A percentile compares a stretch with the other conserved stretches of the same genome.
phyloP scores from a whole-genome alignment of 2,888 invertebrate species.

The Busseola fusca region DNA sequence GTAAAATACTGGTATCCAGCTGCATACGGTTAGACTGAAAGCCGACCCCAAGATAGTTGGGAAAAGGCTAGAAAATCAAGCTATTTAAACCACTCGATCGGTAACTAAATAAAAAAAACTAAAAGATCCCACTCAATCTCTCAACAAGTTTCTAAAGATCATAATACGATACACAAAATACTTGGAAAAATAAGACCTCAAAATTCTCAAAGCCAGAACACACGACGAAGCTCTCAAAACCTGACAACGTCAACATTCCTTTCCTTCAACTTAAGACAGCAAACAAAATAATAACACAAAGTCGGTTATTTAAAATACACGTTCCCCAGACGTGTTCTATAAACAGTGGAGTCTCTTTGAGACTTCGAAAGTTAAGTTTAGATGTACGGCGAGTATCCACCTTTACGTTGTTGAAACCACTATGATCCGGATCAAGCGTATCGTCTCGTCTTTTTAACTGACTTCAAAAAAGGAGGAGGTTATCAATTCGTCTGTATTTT shows the following conservation, averaged over 20 bases:
- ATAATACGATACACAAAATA: neutral
- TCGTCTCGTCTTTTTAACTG: no score
- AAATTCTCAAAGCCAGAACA: constrained; percentile 15
- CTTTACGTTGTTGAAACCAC: no score
- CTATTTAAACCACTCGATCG: no score
- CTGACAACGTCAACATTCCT: constrained; percentile 17
- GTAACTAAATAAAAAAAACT: no score
- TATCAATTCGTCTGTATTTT: no score
- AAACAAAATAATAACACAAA: constrained; percentile 43
- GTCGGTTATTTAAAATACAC: constrained; percentile 38
- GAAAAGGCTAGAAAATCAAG: no score
- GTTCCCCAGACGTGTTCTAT: constrained; percentile 27
- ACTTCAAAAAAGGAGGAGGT: no score
- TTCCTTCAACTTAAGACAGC: constrained; percentile 30
- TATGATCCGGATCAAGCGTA: no score
- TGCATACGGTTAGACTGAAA: no score
- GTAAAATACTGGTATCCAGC: no score
- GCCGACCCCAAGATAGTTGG: no score
- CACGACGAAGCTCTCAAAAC: constrained; percentile 18
- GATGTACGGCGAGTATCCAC: no score
- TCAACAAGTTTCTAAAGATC: neutral
- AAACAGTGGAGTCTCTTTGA: constrained; percentile 49
- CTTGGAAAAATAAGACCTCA: neutral
- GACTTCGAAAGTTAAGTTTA: constrained; percentile 42
- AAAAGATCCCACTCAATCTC: neutral